These are phyloP conservation scores for Balearica regulorum DNA, from an alignment of 2,797 vertebrate genomes.

Conservation along the genomic window DNA sequence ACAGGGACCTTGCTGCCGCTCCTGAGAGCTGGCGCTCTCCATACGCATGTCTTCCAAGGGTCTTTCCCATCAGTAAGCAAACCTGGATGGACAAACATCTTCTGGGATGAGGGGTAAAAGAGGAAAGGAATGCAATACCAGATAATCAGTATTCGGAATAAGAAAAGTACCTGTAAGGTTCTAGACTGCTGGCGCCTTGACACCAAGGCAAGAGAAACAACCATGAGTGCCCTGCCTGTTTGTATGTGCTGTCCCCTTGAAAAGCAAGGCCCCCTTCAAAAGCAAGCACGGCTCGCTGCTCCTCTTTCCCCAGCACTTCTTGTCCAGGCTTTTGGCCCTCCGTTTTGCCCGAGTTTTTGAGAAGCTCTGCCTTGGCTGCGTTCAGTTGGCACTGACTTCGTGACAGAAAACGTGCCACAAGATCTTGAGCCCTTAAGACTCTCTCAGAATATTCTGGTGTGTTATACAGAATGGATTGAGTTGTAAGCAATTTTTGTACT, in stretches of 20 bases:
- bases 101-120: neutral
- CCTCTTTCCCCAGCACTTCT: neutral
- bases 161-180: neutral
- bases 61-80: neutral
- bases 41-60: neutral
- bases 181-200: neutral
- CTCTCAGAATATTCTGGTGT: neutral
- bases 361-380: neutral
- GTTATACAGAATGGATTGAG: neutral
- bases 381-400: neutral
- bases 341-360: neutral
- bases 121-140: neutral
- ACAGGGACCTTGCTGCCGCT: neutral
- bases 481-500: neutral
- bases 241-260: neutral
- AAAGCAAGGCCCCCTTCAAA: neutral
- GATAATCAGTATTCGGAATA: neutral
- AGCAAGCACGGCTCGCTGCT: neutral
- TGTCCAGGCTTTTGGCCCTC: accelerated
- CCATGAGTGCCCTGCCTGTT: neutral
- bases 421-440: neutral
- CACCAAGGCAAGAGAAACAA: neutral
- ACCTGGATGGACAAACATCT: neutral
- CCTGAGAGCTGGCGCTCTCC: neutral
- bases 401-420: neutral